A percentile compares a stretch with the other conserved stretches of the same genome.
phyloP scores from a whole-genome alignment of 2,113 vertebrate species.

The Variabilichromis moorii region DNA sequence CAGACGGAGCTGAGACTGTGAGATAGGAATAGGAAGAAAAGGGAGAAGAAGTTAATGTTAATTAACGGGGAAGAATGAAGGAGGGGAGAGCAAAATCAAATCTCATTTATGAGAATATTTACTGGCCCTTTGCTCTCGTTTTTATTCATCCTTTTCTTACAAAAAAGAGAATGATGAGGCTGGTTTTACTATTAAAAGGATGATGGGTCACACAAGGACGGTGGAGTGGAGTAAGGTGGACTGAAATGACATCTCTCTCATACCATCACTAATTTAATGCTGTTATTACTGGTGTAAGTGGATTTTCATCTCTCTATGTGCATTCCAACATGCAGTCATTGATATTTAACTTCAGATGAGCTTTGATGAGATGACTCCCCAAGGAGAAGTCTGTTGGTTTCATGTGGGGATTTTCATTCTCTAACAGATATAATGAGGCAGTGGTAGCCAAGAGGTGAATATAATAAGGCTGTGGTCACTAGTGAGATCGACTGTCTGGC shows the following conservation, averaged over 20 bases:
- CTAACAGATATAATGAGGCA: conserved; percentile 33
- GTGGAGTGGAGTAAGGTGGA: conserved; percentile 17
- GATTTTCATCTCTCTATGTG: conserved; percentile 30
- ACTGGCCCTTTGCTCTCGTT: conserved; percentile 30
- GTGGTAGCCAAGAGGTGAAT: background rate
- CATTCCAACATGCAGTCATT: conserved; percentile 8
- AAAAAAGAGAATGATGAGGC: conserved; percentile 9
- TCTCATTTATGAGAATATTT: conserved; percentile 59
- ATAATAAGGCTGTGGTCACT: conserved; percentile 22
- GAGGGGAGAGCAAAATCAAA: conserved; percentile 32
- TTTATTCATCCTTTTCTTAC: conserved; percentile 31
- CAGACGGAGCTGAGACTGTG: conserved; percentile 22
- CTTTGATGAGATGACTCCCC: background rate
- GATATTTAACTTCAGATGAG: conserved; percentile 41
- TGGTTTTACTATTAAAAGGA: conserved; percentile 34
- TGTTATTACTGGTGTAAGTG: conserved; percentile 28
- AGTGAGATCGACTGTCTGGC: background rate
- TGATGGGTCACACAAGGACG: conserved; percentile 27
- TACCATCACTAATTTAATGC: conserved; percentile 27
- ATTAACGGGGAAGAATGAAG: conserved; percentile 56
- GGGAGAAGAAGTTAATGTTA: conserved; percentile 42
- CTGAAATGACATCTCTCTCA: conserved; percentile 14
- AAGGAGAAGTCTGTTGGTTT: conserved; percentile 6
- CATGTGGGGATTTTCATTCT: conserved; percentile 8
- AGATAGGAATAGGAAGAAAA: conserved; percentile 39